Conservation (phyloP, 1,140 invertebrate species). For the Thaumatotibia leucotreta region DNA sequence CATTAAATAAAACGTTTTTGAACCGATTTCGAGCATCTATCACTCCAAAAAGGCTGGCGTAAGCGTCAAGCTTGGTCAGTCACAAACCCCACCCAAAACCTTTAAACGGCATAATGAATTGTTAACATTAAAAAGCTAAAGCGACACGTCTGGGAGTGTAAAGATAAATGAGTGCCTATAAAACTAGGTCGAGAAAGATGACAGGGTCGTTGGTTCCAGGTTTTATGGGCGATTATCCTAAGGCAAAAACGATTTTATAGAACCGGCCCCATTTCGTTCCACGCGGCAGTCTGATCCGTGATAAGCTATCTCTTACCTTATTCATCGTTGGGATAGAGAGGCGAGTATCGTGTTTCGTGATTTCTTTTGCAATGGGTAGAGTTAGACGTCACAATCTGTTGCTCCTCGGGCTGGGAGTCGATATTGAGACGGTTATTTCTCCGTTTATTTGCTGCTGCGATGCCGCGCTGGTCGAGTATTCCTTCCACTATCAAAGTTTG, state of each 20-base stretch:
- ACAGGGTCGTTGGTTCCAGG: constrained; percentile 13
- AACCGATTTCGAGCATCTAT: neutral
- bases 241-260: constrained; percentile 26
- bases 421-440: constrained; percentile 13
- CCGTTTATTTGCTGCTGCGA: constrained; percentile 5
- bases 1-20: too few species aligned
- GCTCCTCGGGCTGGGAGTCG: neutral
- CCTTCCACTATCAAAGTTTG: neutral
- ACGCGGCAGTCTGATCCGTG: neutral
- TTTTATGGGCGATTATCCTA: constrained; percentile 29
- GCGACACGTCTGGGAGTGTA: constrained; percentile 22
- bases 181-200: constrained; percentile 22
- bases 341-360: neutral
- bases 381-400: constrained; percentile 14
- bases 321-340: neutral
- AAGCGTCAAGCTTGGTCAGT: neutral
- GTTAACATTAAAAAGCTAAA: neutral
- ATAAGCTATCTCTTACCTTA: neutral
- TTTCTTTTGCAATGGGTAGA: neutral
- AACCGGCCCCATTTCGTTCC: neutral
- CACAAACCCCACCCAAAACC: neutral
- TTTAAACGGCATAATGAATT: neutral
- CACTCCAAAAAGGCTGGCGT: neutral
- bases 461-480: neutral
- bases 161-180: constrained; percentile 26